Conservation (phyloP, 2,797 vertebrate species). For the Pampus argenteus region DNA sequence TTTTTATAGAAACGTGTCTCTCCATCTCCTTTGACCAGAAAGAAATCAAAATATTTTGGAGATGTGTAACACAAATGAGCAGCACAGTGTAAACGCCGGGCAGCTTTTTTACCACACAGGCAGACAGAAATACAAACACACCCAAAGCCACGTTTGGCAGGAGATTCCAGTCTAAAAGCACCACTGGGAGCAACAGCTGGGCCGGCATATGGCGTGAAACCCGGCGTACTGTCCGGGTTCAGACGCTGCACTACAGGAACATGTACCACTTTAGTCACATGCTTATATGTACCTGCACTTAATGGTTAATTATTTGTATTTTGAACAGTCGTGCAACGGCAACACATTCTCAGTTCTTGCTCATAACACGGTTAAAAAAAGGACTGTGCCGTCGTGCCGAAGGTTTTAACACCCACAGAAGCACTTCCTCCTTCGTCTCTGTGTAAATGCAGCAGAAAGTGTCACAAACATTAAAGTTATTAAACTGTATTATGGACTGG, state of each 20-base stretch:
- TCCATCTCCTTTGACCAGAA: slow-evolving; percentile 26
- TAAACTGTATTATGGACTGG: background rate
- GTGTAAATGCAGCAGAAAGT: background rate
- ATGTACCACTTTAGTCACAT: slow-evolving; percentile 17
- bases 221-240: slow-evolving; percentile 49
- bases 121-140: slow-evolving; percentile 53
- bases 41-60: slow-evolving; percentile 38
- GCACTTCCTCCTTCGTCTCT: background rate
- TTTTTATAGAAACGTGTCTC: slow-evolving; percentile 46
- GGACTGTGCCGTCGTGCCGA: background rate
- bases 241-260: slow-evolving; percentile 15
- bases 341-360: background rate
- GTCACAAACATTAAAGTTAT: background rate
- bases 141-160: slow-evolving; percentile 52
- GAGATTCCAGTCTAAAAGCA: slow-evolving; percentile 49
- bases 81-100: slow-evolving; percentile 47
- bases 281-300: background rate
- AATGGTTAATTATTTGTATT: background rate
- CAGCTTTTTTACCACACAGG: slow-evolving; percentile 40
- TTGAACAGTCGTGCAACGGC: background rate
- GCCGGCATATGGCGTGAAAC: slow-evolving; percentile 66
- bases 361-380: background rate
- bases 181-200: slow-evolving; percentile 75
- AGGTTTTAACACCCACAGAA: background rate
- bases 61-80: slow-evolving; percentile 42